phyloP scores from a whole-genome alignment of 2,797 vertebrate species.

The Argentina silus region DNA sequence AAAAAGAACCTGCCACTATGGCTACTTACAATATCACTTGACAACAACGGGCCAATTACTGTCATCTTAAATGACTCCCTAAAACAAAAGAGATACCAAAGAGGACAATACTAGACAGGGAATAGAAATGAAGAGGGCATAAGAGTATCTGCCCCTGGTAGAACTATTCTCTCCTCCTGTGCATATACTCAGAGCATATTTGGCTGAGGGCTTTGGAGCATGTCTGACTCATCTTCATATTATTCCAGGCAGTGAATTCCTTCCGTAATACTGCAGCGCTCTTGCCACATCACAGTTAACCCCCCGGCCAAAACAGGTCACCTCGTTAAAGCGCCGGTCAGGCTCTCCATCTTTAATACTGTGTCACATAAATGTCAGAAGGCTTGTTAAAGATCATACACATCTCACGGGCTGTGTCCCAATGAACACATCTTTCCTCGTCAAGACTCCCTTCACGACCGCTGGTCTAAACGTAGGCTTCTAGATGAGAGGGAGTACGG shows the following conservation, averaged over 20 bases:
- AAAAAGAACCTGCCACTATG: too few species aligned
- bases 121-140: too few species aligned
- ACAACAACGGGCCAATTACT: too few species aligned
- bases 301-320: constrained; percentile 68
- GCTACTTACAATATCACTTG: too few species aligned
- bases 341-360: constrained; percentile 60
- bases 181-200: constrained; percentile 34
- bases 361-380: constrained; percentile 67
- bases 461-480: constrained; percentile 13
- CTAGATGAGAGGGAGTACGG: background rate
- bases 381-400: constrained; percentile 64
- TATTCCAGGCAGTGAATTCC: constrained; percentile 76
- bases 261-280: constrained; percentile 73
- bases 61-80: too few species aligned
- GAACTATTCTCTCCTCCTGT: too few species aligned
- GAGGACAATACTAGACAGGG: too few species aligned
- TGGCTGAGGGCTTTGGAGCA: constrained; percentile 68
- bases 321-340: constrained; percentile 61
- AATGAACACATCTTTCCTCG: constrained; percentile 60
- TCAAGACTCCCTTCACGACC: constrained; percentile 28
- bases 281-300: constrained; percentile 70
- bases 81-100: too few species aligned
- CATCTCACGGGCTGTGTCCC: constrained; percentile 50
- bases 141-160: too few species aligned
- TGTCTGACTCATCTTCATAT: constrained; percentile 80